Evolutionary conservation across 2,888 invertebrate genomes (phyloP).

Genomic region (Eilema sororculum): DNA sequence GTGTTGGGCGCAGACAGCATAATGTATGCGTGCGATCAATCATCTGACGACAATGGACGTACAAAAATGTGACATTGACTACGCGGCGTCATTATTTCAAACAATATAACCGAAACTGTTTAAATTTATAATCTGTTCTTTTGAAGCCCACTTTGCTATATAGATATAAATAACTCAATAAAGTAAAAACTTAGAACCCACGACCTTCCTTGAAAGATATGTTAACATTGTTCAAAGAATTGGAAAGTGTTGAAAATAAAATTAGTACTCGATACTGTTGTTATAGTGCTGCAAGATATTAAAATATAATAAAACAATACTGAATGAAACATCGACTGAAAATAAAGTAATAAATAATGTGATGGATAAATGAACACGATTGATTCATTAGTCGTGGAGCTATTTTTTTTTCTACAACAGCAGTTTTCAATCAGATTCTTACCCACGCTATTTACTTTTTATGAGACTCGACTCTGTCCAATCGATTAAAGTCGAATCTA

Average conservation of each 20-base stretch:
- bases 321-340: conserved; percentile 72
- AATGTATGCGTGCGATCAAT: conserved; percentile 54
- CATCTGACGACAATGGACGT: conserved; percentile 51
- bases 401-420: conserved; percentile 86
- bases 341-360: conserved; percentile 64
- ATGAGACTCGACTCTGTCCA: conserved; percentile 47
- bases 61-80: conserved; percentile 74
- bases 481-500: conserved; percentile 45
- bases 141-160: conserved; percentile 65
- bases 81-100: conserved; percentile 61
- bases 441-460: conserved; percentile 46
- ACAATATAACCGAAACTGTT: conserved; percentile 55
- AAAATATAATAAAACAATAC: conserved; percentile 59
- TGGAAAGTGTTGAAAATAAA: conserved; percentile 62
- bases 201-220: conserved; percentile 67
- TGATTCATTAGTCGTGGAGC: conserved; percentile 72
- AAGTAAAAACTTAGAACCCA: conserved; percentile 66
- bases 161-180: conserved; percentile 53
- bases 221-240: conserved; percentile 61
- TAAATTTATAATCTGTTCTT: conserved; percentile 51
- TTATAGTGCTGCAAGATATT: conserved; percentile 60
- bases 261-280: conserved; percentile 62
- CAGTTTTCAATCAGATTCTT: conserved; percentile 54
- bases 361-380: conserved; percentile 59
- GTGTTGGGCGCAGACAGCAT: conserved; percentile 41